A percentile compares a stretch with the other conserved stretches of the same genome.
These are phyloP conservation scores for Drosophila fuyamai DNA, from an alignment of 1,140 invertebrate genomes.

Conservation along the genomic window DNA sequence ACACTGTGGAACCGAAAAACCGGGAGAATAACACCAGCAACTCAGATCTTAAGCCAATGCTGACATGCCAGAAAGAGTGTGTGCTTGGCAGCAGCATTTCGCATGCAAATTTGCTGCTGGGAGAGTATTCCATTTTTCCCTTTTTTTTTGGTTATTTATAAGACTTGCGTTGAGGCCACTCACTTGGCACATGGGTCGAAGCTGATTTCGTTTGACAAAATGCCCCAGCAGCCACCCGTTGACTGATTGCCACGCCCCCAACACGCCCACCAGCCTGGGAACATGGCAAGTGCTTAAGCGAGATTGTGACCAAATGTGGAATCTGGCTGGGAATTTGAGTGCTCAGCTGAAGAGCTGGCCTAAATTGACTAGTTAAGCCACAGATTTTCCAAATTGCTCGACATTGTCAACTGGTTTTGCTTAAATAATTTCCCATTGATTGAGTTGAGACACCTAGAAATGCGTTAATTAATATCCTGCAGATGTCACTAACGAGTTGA, in stretches of 20 bases:
- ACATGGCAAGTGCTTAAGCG: conserved; percentile 19
- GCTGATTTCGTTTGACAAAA: conserved; percentile 72
- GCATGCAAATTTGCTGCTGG: conserved; percentile 71
- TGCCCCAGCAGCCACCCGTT: conserved; percentile 29
- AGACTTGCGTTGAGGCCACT: conserved; percentile 68
- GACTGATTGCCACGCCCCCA: conserved; percentile 59
- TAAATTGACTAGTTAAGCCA: conserved; percentile 29
- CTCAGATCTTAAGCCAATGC: conserved; percentile 48
- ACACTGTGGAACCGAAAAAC: conserved; percentile 26
- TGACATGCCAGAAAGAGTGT: conserved; percentile 51
- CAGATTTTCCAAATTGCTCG: conserved; percentile 23
- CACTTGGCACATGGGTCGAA: conserved; percentile 64
- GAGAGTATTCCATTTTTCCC: conserved; percentile 45
- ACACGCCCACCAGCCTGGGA: background rate
- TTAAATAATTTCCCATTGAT: conserved; percentile 28
- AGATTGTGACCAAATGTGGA: conserved; percentile 27
- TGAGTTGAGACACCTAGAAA: conserved; percentile 39
- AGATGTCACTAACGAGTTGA: conserved; percentile 37
- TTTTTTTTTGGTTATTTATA: conserved; percentile 70
- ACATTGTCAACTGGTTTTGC: conserved; percentile 25
- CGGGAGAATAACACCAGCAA: background rate
- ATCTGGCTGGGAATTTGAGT: background rate
- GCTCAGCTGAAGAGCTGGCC: conserved; percentile 9
- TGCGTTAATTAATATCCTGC: conserved; percentile 61
- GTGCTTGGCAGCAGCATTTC: conserved; percentile 40